Conservation (phyloP, 2,888 invertebrate species). For the Machimus rusticus region DNA sequence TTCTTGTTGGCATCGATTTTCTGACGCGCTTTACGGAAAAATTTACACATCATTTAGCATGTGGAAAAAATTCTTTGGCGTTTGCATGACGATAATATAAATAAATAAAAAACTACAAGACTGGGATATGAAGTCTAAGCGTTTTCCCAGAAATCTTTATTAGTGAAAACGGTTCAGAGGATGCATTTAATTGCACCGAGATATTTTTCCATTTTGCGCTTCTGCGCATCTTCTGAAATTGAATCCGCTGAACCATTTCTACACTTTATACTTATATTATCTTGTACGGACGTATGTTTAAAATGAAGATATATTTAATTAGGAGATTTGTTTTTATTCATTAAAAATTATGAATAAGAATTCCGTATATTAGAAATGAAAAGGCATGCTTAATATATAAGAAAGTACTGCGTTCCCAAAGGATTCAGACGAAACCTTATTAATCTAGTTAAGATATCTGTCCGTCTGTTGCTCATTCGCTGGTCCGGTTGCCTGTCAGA, state of each 20-base stretch:
- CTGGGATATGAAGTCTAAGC: neutral
- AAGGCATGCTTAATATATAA: neutral
- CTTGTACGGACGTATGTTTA: neutral
- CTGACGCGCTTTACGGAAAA: neutral
- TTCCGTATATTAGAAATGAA: neutral
- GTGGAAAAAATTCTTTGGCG: neutral
- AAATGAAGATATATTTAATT: neutral
- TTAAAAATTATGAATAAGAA: neutral
- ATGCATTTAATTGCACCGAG: neutral
- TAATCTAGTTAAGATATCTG: neutral
- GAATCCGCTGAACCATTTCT: neutral
- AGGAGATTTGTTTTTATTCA: neutral
- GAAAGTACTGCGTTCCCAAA: neutral
- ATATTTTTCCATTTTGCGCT: neutral
- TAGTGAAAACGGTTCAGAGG: neutral
- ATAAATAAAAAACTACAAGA: neutral
- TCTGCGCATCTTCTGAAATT: neutral
- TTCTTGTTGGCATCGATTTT: neutral
- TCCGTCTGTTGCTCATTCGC: neutral
- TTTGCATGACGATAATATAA: neutral
- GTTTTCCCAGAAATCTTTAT: neutral
- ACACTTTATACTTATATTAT: neutral
- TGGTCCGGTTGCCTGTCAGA: neutral
- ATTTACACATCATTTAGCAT: neutral
- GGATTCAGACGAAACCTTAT: neutral